Base-by-base conservation (phyloP, 2,797 vertebrate species). In the Salmo trutta region DNA sequence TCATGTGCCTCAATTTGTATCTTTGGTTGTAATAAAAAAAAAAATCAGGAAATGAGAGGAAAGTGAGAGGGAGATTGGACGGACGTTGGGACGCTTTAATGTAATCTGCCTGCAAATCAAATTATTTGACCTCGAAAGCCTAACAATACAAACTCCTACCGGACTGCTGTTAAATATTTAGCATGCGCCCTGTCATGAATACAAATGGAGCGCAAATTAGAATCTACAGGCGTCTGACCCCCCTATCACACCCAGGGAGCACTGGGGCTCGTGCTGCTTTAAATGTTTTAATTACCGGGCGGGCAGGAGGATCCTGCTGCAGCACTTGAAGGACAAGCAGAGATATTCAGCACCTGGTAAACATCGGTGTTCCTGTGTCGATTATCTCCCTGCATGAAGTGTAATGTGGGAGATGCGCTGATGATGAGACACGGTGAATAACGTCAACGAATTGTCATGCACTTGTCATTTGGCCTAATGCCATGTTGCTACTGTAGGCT, bases 151-250 rank as follows among this genome's bases (percentile, higher is more conserved):
- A 95, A 94, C 95, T 97, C 95, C 95, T 90, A 93, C 95, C 93
- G 94, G 89, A 95, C 94, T 92, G 95, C 96, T 97, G 94, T 96
- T 97, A 94, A 97, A 97, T 98, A 98, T 98, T 96, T 97, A 97
- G 96, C 94, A 89, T 93, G 93, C 93, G 91, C 93, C 59, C 95
- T 94, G 93, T 96, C 96, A 97, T 98, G 97, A 98, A 98, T 98
- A 98, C 96, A 96, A 97, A 98, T 98, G 85, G 92, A 88, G 93
- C 95, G 93, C 96, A 99, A 98, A 99, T 98, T 96, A 97, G 95
- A 98, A 96, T 95, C 95, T 97, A 96, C 96, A 98, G 95, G 96
- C 96, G 95, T 94, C 95, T 97, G 97, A 98, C 97, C 96, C 93
- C 87, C 88, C 92, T 92, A 95, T 95, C 94, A 95, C 94, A 96